Base-by-base conservation (phyloP, 2,888 invertebrate genomes). In the Danaus chrysippus region DNA sequence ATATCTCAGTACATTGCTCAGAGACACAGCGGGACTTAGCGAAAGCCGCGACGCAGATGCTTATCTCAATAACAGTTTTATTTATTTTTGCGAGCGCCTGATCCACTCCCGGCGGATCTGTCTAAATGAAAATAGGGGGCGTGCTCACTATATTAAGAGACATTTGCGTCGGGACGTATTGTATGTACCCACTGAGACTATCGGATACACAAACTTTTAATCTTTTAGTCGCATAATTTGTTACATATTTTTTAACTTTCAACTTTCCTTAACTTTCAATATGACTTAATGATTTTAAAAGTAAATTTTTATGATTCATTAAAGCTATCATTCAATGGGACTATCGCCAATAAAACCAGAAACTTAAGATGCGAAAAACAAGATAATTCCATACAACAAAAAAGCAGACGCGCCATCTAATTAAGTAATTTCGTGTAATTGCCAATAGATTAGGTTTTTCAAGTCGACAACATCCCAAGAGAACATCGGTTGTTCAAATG, bases 61-160 rank as follows among this genome's bases (percentile, higher is more conserved):
- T 90, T 90, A 89, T 89, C 91, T 86, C 90, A 90, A 90, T 90
- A 91, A 90, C 90, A 90, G 87, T 90, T 90, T 91, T 91, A 90
- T 90, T 90, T 91, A 90, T 91, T 90, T 90, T 89, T 89, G 86
- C 86, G 81, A 84, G 83, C 83, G 83, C 68, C 82, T 87, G 87
- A 89, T 89, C 89, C 87, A 68, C 83, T 83, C 84, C 83, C 86
- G 69, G 80, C 75, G 86, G 87, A 83, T 81, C 78, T 76, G 76
- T 77, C 81, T 87, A 87, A 73, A 89, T 87, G 89, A 89, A 87
- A 90, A 88, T 85, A 82, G 85, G 81, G 77, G 76, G 69, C 77
- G 77, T 77, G 73, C 76, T 76, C 76, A 54, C 66, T 54, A 65
- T 62, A 62, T 59, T 66, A 67, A 63, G 67, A 63, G 66, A 60